A percentile compares a stretch with the other conserved stretches of the same genome.
Evolutionary conservation across 2,888 invertebrate genomes (phyloP).

Genomic region (Drosophila nigricruria): DNA sequence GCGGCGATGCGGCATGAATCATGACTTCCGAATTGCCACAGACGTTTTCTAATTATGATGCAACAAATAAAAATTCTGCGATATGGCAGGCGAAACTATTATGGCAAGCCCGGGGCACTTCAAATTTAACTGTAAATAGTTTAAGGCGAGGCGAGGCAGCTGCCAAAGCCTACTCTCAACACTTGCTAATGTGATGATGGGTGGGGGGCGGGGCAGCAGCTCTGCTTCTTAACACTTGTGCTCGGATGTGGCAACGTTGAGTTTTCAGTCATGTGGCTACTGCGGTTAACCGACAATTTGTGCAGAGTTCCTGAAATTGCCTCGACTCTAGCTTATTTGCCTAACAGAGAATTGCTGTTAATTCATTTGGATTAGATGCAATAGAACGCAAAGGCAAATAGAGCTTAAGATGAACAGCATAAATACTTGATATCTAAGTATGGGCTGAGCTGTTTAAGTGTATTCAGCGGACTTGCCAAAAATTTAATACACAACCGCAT

Average conservation of each 20-base stretch:
- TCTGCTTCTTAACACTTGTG: constrained; percentile 8
- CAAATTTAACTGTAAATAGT: constrained; percentile 69
- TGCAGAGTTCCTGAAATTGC: constrained; percentile 65
- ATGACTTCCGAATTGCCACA: constrained; percentile 72
- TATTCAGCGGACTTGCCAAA: not conserved
- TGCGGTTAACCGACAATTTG: constrained; percentile 79
- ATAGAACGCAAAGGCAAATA: constrained; percentile 22
- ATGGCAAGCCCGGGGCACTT: constrained; percentile 33
- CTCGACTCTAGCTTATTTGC: constrained; percentile 51
- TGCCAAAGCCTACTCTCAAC: constrained; percentile 2
- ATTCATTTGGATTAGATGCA: constrained; percentile 60
- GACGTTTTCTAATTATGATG: constrained; percentile 74
- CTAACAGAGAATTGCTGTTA: constrained; percentile 56
- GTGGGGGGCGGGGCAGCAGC: not conserved
- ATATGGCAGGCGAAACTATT: constrained; percentile 4
- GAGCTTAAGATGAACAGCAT: not conserved
- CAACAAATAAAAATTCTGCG: constrained; percentile 33
- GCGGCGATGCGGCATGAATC: constrained; percentile 73
- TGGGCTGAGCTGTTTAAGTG: not conserved
- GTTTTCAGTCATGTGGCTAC: constrained; percentile 76
- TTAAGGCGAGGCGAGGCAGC: constrained; percentile 47
- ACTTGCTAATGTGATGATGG: constrained; percentile 17
- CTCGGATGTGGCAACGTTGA: constrained; percentile 45
- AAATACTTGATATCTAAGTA: not conserved
- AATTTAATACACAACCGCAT: constrained; percentile 36